Evolutionary conservation across 2,113 vertebrate genomes (phyloP), one percentile per base, ranked within the genome.

Genomic region (Promerops cafer): DNA sequence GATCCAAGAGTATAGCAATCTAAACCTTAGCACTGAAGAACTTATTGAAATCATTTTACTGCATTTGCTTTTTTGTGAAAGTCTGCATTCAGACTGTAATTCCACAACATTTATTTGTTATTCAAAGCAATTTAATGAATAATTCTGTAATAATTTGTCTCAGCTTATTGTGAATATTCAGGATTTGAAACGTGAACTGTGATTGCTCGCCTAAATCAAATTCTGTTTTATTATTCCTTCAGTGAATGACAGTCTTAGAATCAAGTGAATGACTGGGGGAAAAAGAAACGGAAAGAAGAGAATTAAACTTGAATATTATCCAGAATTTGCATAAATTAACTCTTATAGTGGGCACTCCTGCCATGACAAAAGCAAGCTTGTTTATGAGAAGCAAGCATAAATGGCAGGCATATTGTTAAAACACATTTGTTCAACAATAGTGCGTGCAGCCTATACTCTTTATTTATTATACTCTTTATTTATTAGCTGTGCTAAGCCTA

Each of bases 91-190:
- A 89, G 52, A 72, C 22, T 18, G 9, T 78, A 94, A 64, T 84
- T 89, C 74, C 57, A 79, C 6, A 0, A 27, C 59, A 68, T 89
- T 52, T 84, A 76, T 71, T 95, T 95, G 77, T 76, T 94, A 87
- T 85, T 94, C 91, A 94, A 64, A 94, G 39, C 37, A 64, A 60
- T 91, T 64, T 87, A 71, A 83, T 87, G 57, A 95, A 95, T 96
- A 96, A 94, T 96, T 96, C 74, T 68, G 81, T 89, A 93, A 84
- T 68, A 87, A 89, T 94, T 84, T 91, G n/a, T 76, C 85, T 94
- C 66, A 69, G 8, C 10, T 93, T 83, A 79, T 87, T 94, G 69
- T 87, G 75, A 96, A 89, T 92, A 94, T 94, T 95, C 84, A 95
- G 63, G 57, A 96, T 96, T 93, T 93, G 78, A 95, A 94, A 68